Conservation (phyloP, 2,888 invertebrate species). For the Glomeris marginata region DNA sequence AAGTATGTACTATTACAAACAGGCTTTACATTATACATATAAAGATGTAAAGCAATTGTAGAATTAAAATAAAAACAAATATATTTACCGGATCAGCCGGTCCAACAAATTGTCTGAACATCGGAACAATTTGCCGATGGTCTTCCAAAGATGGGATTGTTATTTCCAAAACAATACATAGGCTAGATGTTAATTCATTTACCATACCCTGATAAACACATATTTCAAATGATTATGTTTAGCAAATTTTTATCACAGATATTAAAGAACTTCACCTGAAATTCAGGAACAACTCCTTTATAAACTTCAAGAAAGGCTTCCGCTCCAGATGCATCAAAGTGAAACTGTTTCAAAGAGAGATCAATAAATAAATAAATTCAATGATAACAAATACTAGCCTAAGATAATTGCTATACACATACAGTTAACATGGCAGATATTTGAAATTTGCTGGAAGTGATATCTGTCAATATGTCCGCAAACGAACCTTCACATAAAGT, state of each 20-base stretch:
- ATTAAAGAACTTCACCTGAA: no score
- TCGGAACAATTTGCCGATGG: slow-evolving; percentile 20
- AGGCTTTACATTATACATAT: no score
- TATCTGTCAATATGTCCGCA: slow-evolving; percentile 26
- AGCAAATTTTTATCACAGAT: no score
- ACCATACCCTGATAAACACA: slow-evolving; percentile 26
- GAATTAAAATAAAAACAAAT: slow-evolving; percentile 12
- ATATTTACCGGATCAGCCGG: slow-evolving; percentile 33
- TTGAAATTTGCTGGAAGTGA: slow-evolving; percentile 28
- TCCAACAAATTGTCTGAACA: slow-evolving; percentile 31
- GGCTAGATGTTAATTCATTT: slow-evolving; percentile 28
- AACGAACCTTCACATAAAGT: slow-evolving; percentile 28
- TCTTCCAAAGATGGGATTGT: background rate
- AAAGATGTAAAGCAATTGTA: background rate
- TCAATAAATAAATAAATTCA: no score
- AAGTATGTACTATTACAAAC: no score
- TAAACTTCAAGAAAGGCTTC: slow-evolving; percentile 34
- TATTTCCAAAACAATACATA: slow-evolving; percentile 31
- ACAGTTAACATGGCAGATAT: slow-evolving; percentile 12
- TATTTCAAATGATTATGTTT: no score
- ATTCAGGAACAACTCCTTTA: slow-evolving; percentile 32
- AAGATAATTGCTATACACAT: no score
- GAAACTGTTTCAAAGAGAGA: no score
- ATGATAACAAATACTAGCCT: no score
- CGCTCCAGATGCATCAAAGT: slow-evolving; percentile 29